phyloP scores from a whole-genome alignment of 2,888 invertebrate genomes.

The Xanthorhoe spadicearia region DNA sequence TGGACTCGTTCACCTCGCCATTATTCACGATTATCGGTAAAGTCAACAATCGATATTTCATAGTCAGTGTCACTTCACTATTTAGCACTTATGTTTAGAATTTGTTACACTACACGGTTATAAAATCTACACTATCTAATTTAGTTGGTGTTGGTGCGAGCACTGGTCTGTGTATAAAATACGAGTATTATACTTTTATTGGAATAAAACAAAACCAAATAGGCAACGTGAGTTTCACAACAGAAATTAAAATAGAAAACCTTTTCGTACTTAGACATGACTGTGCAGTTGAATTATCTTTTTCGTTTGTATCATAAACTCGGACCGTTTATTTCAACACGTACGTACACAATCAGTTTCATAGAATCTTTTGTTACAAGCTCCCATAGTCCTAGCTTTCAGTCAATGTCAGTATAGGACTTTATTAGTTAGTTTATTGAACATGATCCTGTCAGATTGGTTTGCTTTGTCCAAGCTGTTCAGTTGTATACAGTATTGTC shows the following conservation, averaged over 20 bases:
- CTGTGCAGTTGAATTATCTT: neutral
- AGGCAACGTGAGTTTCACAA: no score
- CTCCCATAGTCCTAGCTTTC: neutral
- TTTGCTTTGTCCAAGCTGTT: conserved; percentile 37
- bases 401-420: neutral
- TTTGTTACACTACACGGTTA: conserved; percentile 10
- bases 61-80: conserved; percentile 67
- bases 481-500: conserved; percentile 34
- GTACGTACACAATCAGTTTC: neutral
- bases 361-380: neutral
- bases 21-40: conserved; percentile 50
- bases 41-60: conserved; percentile 54
- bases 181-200: neutral
- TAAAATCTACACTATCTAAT: conserved; percentile 14
- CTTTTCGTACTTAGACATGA: no score
- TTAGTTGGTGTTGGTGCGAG: conserved; percentile 2
- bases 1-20: conserved; percentile 55
- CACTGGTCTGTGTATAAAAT: neutral
- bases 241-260: no score
- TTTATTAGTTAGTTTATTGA: neutral
- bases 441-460: conserved; percentile 28
- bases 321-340: neutral
- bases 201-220: no score
- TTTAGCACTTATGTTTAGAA: conserved; percentile 50
- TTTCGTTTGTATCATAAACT: neutral